phyloP scores from a whole-genome alignment of 2,888 invertebrate species.

The Dicyrtomina minuta region DNA sequence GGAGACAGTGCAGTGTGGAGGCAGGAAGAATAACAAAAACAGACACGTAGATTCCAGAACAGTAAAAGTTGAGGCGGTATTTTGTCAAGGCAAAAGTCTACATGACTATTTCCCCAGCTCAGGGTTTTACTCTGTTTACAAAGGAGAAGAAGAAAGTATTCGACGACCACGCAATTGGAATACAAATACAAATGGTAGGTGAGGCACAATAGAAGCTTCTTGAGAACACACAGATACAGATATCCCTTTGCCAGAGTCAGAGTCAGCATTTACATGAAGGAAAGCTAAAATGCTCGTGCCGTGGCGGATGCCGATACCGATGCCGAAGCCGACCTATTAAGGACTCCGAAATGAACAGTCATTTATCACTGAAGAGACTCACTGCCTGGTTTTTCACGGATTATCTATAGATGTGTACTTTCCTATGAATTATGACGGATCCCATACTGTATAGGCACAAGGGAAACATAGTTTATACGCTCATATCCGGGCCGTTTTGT shows the following conservation, averaged over 20 bases:
- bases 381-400: constrained; percentile 16
- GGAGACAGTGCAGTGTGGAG: too few species aligned
- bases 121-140: too few species aligned
- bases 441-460: background rate
- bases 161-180: too few species aligned
- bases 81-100: too few species aligned
- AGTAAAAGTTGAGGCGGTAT: too few species aligned
- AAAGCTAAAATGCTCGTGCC: constrained; percentile 10
- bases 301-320: too few species aligned
- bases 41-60: too few species aligned
- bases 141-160: background rate
- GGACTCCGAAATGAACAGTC: constrained; percentile 20
- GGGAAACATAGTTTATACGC: background rate
- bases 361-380: constrained; percentile 20
- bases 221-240: background rate
- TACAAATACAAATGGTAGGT: background rate
- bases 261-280: constrained; percentile 13
- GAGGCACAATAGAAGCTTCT: background rate
- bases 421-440: constrained; percentile 10
- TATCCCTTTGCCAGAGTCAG: background rate
- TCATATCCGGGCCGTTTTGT: background rate
- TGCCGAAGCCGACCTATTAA: constrained; percentile 18
- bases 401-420: constrained; percentile 18
- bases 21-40: too few species aligned
- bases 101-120: too few species aligned